phyloP scores from a whole-genome alignment of 2,888 invertebrate genomes.

The Mesochorus sp. region DNA sequence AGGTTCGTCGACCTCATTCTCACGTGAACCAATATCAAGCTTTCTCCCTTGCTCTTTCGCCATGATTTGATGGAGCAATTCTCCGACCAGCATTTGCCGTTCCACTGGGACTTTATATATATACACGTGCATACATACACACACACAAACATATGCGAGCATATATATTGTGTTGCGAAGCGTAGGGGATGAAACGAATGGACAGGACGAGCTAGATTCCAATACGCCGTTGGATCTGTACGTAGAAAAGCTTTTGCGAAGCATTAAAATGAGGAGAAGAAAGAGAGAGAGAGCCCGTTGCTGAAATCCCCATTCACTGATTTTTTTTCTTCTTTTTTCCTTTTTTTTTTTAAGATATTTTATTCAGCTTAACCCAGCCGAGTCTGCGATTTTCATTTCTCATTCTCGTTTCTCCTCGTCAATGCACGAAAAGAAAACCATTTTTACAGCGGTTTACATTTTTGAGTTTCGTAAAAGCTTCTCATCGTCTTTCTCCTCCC shows the following conservation, averaged over 20 bases:
- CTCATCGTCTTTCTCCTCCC: not conserved
- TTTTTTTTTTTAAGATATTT: too few relatives aligned
- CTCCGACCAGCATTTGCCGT: conserved; percentile 40
- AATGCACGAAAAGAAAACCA: not conserved
- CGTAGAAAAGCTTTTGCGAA: conserved; percentile 16
- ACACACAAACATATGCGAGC: too few relatives aligned
- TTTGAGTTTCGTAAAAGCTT: not conserved
- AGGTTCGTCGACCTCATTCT: conserved; percentile 55
- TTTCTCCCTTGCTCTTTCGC: conserved; percentile 23
- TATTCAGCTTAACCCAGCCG: too few relatives aligned
- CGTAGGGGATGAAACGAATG: conserved; percentile 31
- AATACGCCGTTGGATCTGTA: not conserved
- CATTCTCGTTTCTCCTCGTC: not conserved
- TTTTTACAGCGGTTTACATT: not conserved
- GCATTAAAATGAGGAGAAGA: not conserved
- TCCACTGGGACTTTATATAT: conserved; percentile 25
- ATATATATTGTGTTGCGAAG: not conserved
- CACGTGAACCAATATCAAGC: conserved; percentile 40
- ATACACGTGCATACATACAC: not conserved
- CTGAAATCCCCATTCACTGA: conserved; percentile 31
- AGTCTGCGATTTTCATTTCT: not conserved
- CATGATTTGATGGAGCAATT: conserved; percentile 46
- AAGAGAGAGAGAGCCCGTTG: not conserved
- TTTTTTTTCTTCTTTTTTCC: too few relatives aligned
- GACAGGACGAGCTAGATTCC: conserved; percentile 23